Evolutionary conservation across 1,140 invertebrate species (phyloP).

Genomic region (Sipha flava): DNA sequence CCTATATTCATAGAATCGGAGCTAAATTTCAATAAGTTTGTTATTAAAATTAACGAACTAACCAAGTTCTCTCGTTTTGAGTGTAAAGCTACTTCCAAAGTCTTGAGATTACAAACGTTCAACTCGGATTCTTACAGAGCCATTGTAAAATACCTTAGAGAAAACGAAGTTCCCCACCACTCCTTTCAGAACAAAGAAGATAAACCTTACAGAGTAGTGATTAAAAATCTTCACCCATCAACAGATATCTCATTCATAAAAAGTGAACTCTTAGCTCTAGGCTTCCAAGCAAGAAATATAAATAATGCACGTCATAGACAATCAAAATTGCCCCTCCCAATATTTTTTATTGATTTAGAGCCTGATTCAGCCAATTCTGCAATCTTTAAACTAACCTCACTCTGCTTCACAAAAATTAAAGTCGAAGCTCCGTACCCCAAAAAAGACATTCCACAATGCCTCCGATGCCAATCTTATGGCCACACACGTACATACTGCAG

Average conservation of each 20-base stretch:
- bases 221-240: neutral
- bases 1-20: neutral
- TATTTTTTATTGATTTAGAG: constrained; percentile 6
- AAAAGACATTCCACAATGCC: constrained; percentile 39
- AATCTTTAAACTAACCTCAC: neutral
- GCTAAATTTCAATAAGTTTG: neutral
- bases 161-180: neutral
- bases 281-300: neutral
- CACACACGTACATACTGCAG: constrained; percentile 41
- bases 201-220: neutral
- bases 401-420: constrained; percentile 36
- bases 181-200: neutral
- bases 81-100: constrained; percentile 3
- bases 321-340: neutral
- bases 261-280: neutral
- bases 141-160: neutral
- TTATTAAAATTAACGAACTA: constrained; percentile 10
- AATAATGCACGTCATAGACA: neutral
- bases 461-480: constrained; percentile 22
- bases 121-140: constrained; percentile 1
- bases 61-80: neutral
- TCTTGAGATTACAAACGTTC: neutral
- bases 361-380: neutral
- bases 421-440: constrained; percentile 40
- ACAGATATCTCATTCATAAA: neutral